Evolutionary conservation across 1,140 invertebrate genomes (phyloP).

Genomic region (Scaptodrosophila lebanonensis): DNA sequence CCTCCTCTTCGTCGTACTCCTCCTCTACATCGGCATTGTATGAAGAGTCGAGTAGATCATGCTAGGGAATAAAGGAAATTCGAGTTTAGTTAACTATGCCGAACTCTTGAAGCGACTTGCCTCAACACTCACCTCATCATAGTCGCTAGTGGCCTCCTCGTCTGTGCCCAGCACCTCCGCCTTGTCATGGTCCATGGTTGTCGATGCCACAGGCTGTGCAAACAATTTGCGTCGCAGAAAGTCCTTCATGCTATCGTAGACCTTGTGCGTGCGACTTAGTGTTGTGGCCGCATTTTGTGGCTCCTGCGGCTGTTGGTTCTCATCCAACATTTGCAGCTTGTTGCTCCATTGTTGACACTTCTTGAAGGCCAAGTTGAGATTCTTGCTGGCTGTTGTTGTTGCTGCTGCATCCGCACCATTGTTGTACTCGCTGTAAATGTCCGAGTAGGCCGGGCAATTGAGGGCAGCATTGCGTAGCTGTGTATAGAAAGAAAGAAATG

Average conservation of each 20-base stretch:
- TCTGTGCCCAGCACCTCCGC: conserved; percentile 20
- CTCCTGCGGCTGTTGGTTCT: conserved; percentile 2
- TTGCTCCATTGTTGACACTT: conserved; percentile 63
- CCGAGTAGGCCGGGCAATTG: conserved; percentile 58
- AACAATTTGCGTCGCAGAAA: conserved; percentile 70
- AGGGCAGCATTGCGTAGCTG: conserved; percentile 60
- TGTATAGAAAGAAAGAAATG: conserved; percentile 11
- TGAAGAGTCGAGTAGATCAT: conserved; percentile 70
- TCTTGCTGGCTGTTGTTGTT: conserved; percentile 16
- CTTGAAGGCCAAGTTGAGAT: conserved; percentile 44
- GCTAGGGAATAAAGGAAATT: conserved; percentile 23
- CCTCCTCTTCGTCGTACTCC: conserved; percentile 47
- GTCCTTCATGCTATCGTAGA: conserved; percentile 71
- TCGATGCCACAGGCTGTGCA: conserved; percentile 49
- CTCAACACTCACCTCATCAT: conserved; percentile 62
- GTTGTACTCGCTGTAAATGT: conserved; percentile 54
- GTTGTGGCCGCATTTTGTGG: conserved; percentile 20
- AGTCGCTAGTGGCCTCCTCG: conserved; percentile 62
- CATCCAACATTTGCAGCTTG: conserved; percentile 41
- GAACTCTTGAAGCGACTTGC: not conserved
- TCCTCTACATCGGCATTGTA: conserved; percentile 68
- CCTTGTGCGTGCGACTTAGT: conserved; percentile 65
- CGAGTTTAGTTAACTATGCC: not conserved
- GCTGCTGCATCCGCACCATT: conserved; percentile 20
- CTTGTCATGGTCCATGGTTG: too few relatives aligned